phyloP scores from a whole-genome alignment of 37 sponge, comb jelly and placozoan genomes.

The Halisarca cf. caerulea region DNA sequence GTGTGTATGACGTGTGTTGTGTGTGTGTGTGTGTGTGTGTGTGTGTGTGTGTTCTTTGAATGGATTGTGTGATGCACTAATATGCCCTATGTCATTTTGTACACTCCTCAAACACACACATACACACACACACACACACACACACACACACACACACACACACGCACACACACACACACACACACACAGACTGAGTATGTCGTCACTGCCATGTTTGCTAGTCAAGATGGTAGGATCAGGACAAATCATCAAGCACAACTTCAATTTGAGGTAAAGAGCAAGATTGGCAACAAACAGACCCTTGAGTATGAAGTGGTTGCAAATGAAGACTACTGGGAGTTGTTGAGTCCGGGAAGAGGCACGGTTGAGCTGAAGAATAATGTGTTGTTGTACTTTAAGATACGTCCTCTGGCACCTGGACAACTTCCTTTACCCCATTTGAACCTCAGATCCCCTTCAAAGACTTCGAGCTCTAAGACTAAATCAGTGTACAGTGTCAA shows the following conservation, averaged over 20 bases:
- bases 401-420: neutral
- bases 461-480: neutral
- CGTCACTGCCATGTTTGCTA: too few relatives aligned
- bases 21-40: too few relatives aligned
- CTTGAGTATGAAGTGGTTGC: neutral
- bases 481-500: slow-evolving; percentile 2
- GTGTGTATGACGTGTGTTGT: too few relatives aligned
- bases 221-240: neutral
- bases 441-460: neutral
- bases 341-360: neutral
- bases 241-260: neutral
- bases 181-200: too few relatives aligned
- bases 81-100: too few relatives aligned
- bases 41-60: too few relatives aligned
- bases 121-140: too few relatives aligned
- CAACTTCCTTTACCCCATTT: neutral
- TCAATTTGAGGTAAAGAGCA: neutral
- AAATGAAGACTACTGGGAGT: neutral
- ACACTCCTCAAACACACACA: too few relatives aligned
- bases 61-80: too few relatives aligned
- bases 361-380: neutral
- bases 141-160: too few relatives aligned
- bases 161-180: too few relatives aligned
- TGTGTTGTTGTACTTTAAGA: neutral
- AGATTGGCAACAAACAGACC: neutral